Evolutionary conservation across 2,113 vertebrate genomes (phyloP).

Genomic region (Coptodon rendalli): DNA sequence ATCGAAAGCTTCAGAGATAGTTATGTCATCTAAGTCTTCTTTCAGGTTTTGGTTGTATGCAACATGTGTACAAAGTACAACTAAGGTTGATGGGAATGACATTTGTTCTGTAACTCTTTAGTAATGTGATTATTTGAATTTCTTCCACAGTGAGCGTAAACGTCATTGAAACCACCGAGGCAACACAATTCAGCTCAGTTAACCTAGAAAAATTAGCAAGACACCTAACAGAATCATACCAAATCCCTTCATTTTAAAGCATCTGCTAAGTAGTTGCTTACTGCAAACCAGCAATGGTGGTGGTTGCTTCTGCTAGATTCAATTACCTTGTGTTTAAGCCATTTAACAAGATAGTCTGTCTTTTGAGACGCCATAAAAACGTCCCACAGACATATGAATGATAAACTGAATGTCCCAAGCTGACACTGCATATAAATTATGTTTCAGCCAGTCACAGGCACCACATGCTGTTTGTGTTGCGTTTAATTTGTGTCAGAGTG

Average conservation of each 20-base stretch:
- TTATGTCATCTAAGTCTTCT: not conserved
- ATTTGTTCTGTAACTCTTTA: not conserved
- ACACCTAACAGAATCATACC: not conserved
- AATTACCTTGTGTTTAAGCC: not conserved
- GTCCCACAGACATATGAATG: not conserved
- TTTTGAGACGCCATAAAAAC: not conserved
- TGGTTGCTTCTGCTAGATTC: not conserved
- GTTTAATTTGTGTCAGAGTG: slow-evolving; percentile 2
- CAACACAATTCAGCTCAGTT: not conserved
- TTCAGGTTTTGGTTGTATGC: not conserved
- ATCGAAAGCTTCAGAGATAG: not conserved
- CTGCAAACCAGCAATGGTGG: not conserved
- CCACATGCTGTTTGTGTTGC: slow-evolving; percentile 1
- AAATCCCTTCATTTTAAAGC: not conserved
- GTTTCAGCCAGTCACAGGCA: slow-evolving; percentile 6
- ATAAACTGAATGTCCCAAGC: not conserved
- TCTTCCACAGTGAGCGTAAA: not conserved
- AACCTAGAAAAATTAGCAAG: not conserved
- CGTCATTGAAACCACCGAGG: not conserved
- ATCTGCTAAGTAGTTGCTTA: not conserved
- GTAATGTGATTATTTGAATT: not conserved
- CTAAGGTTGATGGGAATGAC: not conserved
- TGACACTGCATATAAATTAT: not conserved
- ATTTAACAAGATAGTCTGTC: not conserved
- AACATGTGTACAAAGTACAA: not conserved